These are phyloP conservation scores for Sciurus vulgaris DNA, from an alignment of 2,797 vertebrate species.

Conservation along the genomic window DNA sequence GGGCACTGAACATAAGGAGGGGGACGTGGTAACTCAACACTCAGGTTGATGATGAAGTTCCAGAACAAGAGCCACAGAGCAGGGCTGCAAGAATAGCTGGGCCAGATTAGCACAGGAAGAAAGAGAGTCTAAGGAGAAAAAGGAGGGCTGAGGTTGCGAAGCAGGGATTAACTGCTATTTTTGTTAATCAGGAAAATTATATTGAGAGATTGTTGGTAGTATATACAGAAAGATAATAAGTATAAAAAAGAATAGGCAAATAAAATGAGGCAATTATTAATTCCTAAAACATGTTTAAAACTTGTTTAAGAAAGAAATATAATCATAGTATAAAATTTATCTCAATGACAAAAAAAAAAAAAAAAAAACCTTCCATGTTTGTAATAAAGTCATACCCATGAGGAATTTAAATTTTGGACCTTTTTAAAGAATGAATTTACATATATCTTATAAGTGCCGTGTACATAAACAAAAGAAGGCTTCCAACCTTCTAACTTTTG, in stretches of 20 bases:
- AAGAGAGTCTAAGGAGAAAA: background rate
- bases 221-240: background rate
- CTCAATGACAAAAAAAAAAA: background rate
- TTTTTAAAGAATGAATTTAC: background rate
- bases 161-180: background rate
- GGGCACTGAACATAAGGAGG: accelerated
- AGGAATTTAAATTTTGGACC: conserved; percentile 13
- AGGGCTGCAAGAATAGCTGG: background rate
- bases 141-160: background rate
- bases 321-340: background rate
- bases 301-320: conserved; percentile 29
- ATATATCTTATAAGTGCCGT: background rate
- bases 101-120: background rate
- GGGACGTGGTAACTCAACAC: too few relatives aligned
- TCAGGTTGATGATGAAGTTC: background rate
- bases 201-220: background rate
- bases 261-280: background rate
- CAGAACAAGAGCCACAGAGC: background rate
- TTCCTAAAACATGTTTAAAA: conserved; percentile 14
- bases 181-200: background rate
- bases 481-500: background rate
- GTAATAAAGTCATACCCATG: background rate
- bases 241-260: background rate
- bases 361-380: background rate
- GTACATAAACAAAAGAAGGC: background rate